Conservation (phyloP, 1,140 invertebrate genomes). For the Parasteatoda tepidariorum region DNA sequence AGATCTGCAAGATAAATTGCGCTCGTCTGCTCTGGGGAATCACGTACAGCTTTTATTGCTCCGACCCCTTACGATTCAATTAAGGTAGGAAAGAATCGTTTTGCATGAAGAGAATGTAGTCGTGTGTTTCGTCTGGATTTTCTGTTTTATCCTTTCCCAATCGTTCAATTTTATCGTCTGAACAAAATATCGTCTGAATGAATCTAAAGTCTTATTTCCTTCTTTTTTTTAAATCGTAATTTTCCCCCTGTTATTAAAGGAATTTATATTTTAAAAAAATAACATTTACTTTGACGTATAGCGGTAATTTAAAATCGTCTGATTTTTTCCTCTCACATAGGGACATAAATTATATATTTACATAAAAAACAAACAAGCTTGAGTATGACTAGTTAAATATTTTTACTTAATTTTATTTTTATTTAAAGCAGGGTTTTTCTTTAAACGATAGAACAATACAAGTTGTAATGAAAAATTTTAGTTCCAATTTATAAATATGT, state of each 20-base stretch:
- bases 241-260: background rate
- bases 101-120: background rate
- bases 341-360: too few relatives aligned
- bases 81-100: background rate
- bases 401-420: too few relatives aligned
- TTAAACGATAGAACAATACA: too few relatives aligned
- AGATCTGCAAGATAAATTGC: conserved; percentile 47
- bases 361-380: too few relatives aligned
- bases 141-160: background rate
- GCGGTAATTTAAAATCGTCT: too few relatives aligned
- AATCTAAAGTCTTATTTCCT: background rate
- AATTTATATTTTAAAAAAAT: too few relatives aligned
- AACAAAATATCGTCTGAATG: background rate
- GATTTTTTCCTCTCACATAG: too few relatives aligned
- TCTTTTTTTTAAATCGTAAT: background rate
- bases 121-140: background rate
- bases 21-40: background rate
- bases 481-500: too few relatives aligned
- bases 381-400: too few relatives aligned
- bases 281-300: too few relatives aligned
- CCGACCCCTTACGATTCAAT: conserved; percentile 26
- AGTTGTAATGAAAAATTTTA: too few relatives aligned
- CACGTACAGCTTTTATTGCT: conserved; percentile 41
- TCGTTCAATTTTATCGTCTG: background rate
- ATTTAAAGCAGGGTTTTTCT: too few relatives aligned